phyloP scores from a whole-genome alignment of 1,140 invertebrate species.

The Drosophila persimilis region DNA sequence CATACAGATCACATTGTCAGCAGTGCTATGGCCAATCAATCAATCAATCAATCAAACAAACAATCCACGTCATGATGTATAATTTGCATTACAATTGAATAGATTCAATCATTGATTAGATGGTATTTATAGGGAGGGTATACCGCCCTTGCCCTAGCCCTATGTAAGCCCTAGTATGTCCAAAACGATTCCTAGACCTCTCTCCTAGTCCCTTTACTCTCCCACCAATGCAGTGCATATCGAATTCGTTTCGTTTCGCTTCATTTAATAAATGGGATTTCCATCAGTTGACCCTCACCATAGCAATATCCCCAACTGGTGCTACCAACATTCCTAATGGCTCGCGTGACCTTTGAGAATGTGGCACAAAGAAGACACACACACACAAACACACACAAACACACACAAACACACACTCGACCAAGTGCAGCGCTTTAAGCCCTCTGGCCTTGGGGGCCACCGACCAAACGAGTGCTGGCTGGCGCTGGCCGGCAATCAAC shows the following conservation, averaged over 20 bases:
- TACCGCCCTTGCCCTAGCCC: no score
- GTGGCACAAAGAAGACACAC: conserved; percentile 50
- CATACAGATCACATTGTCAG: conserved; percentile 3
- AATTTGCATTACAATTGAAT: conserved; percentile 6
- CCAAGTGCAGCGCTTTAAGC: conserved; percentile 56
- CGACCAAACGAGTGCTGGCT: conserved; percentile 33
- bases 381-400: conserved; percentile 11
- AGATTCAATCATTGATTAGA: not conserved
- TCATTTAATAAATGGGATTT: conserved; percentile 50
- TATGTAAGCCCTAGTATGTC: no score
- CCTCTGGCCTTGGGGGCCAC: conserved; percentile 61
- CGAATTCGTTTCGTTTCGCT: conserved; percentile 41
- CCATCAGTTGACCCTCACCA: conserved; percentile 22
- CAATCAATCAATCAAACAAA: conserved; percentile 40
- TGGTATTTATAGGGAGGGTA: no score
- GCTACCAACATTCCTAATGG: conserved; percentile 11
- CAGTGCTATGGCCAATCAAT: conserved; percentile 30
- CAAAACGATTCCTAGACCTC: no score
- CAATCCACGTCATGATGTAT: not conserved
- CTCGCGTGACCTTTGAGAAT: conserved; percentile 65
- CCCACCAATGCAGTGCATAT: not conserved
- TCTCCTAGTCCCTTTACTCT: no score
- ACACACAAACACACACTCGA: conserved; percentile 11
- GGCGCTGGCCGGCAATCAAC: conserved; percentile 62
- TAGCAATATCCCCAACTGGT: conserved; percentile 1